Conservation (phyloP, 2,797 vertebrate genomes). For the Cetoscarus ocellatus region DNA sequence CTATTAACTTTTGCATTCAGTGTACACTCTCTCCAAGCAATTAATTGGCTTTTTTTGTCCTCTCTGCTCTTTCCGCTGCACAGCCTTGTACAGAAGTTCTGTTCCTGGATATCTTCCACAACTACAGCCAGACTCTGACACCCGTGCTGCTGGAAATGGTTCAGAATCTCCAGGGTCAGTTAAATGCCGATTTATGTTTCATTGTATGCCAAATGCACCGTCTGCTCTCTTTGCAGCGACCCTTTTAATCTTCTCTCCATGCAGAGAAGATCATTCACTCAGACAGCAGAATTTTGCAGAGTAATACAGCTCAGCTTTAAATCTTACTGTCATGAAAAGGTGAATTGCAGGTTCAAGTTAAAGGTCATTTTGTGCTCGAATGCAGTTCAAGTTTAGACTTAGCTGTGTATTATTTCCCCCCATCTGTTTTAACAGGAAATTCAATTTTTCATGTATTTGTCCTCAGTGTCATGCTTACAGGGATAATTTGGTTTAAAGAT, state of each 20-base stretch:
- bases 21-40: slow-evolving; percentile 1
- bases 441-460: too few species aligned
- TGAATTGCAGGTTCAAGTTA: neutral
- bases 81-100: slow-evolving; percentile 97
- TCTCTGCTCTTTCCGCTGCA: slow-evolving; percentile 35
- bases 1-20: neutral
- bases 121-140: slow-evolving; percentile 94
- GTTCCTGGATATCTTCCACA: slow-evolving; percentile 97
- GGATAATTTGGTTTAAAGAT: too few species aligned
- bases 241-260: neutral
- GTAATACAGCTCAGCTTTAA: neutral
- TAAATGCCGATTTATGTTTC: slow-evolving; percentile 4
- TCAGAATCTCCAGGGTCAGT: slow-evolving; percentile 91
- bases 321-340: neutral
- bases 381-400: neutral
- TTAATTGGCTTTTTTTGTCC: slow-evolving; percentile 15
- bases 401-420: neutral
- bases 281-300: neutral
- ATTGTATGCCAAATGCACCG: neutral
- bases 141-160: slow-evolving; percentile 97
- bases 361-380: neutral
- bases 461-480: too few species aligned
- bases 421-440: neutral
- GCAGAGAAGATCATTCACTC: neutral
- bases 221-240: neutral